Evolutionary conservation across 2,888 invertebrate genomes (phyloP).

Genomic region (Eustalomyia histrio): DNA sequence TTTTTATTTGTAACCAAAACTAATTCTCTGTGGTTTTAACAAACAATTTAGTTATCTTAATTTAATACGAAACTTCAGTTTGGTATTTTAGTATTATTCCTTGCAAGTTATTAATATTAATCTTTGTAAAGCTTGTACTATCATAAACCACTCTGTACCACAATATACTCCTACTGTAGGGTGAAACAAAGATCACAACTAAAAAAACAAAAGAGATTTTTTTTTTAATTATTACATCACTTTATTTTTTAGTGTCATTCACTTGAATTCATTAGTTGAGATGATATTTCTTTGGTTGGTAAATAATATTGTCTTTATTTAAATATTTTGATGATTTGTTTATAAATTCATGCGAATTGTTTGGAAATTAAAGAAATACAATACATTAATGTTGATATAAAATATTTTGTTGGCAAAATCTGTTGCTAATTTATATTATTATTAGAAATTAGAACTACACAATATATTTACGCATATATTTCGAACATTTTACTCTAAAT

Average conservation of each 20-base stretch:
- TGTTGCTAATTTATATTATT: background rate
- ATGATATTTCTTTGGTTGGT: background rate
- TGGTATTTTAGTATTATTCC: too few relatives aligned
- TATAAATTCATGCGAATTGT: background rate
- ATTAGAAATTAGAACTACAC: background rate
- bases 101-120: too few relatives aligned
- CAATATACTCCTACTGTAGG: background rate
- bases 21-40: too few relatives aligned
- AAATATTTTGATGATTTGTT: conserved; percentile 2
- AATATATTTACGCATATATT: background rate
- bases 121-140: too few relatives aligned
- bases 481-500: background rate
- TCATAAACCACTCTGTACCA: background rate
- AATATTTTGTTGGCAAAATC: background rate
- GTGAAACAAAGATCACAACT: background rate
- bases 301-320: conserved; percentile 4
- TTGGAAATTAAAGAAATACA: background rate
- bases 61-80: too few relatives aligned
- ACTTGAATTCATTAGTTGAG: background rate
- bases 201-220: conserved; percentile 12
- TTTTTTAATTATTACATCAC: conserved; percentile 39
- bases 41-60: too few relatives aligned
- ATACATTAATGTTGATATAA: background rate
- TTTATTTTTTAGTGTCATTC: conserved; percentile 25
- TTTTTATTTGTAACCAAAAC: too few relatives aligned